Conservation (phyloP, 2,113 vertebrate species). For the Brachirus orientalis region DNA sequence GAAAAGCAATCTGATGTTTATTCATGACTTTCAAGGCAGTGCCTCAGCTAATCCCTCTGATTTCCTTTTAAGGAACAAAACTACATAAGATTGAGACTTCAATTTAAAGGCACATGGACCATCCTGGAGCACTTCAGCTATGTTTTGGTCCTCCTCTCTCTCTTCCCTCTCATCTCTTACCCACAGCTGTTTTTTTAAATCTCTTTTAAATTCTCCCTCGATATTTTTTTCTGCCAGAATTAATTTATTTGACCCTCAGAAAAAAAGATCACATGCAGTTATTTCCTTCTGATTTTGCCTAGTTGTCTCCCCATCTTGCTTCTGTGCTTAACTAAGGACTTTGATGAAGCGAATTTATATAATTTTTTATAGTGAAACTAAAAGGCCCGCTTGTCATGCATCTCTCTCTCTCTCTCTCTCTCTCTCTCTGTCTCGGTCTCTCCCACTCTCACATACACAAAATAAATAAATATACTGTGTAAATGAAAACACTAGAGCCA, state of each 20-base stretch:
- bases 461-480: no score
- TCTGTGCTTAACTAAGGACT: slow-evolving; percentile 68
- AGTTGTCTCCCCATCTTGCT: slow-evolving; percentile 57
- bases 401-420: neutral
- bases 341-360: slow-evolving; percentile 74
- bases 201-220: slow-evolving; percentile 71
- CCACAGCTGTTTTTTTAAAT: slow-evolving; percentile 42
- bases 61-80: slow-evolving; percentile 86
- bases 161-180: slow-evolving; percentile 50
- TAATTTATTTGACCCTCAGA: slow-evolving; percentile 78
- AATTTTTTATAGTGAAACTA: slow-evolving; percentile 60
- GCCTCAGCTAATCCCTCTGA: slow-evolving; percentile 77
- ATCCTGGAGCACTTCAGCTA: slow-evolving; percentile 56
- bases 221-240: slow-evolving; percentile 80
- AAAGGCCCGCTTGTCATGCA: slow-evolving; percentile 46
- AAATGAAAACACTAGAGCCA: neutral
- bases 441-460: no score
- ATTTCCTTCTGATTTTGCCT: slow-evolving; percentile 74
- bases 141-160: slow-evolving; percentile 7
- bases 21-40: slow-evolving; percentile 83
- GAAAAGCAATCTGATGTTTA: slow-evolving; percentile 82
- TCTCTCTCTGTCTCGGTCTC: no score
- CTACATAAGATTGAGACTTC: slow-evolving; percentile 80
- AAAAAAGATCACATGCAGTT: slow-evolving; percentile 76
- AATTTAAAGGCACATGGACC: slow-evolving; percentile 77